Evolutionary conservation across 2,797 vertebrate species (phyloP), one percentile per base, ranked within the genome.

Genomic region (Sebastes vulpes): DNA sequence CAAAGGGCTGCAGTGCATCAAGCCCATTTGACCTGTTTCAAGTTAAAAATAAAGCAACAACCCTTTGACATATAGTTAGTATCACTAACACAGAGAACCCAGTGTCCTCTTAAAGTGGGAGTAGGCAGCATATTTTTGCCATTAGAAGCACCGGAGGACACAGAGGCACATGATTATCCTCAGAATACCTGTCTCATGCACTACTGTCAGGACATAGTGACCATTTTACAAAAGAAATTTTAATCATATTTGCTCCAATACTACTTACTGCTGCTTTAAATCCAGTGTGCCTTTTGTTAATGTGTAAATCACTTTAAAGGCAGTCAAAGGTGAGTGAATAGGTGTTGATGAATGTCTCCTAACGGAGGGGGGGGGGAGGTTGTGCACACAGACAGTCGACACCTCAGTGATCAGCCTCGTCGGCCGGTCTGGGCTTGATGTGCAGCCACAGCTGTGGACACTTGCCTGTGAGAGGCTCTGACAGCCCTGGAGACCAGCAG

Each of bases 381-480:
- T 14, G 5, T 72, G 82, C 79, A 53, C 69, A 32, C 32, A 65
- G 89, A 94, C 87, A 93, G 82, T 86, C 20, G 79, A 91, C 90
- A 93, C 91, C 82, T 83, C 77, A 26, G 79, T 56, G 31, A 80
- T 75, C 26, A 32, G 75, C 85, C 72, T 67, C 61, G 84, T 75
- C 67, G 75, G 70, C 81, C 38, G 59, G 65, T 78, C 72, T 54
- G 68, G 61, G 69, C 58, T 81, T 71, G 82, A 94, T 75, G 72
- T 83, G 75, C 85, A 81, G 63, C 68, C 89, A 74, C 92, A 94
- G 93, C 93, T 95, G 92, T 91, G 88, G 90, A 93, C 86, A 91
- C 81, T 91, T 94, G 91, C 81, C 84, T 91, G 81, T 86, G 83
- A 91, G 85, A 86, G 70, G 74, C 79, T 88, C 74, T 91, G 88